phyloP scores from a whole-genome alignment of 2,113 vertebrate species.

The Calidris pugnax region DNA sequence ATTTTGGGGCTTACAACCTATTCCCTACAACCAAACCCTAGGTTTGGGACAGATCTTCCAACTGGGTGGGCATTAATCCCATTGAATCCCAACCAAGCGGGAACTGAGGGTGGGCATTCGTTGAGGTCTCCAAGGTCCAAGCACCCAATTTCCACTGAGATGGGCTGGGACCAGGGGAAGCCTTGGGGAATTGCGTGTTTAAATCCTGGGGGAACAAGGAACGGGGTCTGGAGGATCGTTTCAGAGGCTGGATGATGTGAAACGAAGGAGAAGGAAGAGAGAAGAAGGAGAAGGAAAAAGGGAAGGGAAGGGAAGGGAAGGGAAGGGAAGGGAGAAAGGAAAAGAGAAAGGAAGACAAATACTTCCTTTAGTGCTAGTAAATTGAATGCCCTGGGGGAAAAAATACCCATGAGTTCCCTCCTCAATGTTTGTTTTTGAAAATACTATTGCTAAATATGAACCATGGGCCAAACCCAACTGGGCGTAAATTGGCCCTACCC shows the following conservation, averaged over 20 bases:
- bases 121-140: background rate
- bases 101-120: background rate
- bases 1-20: background rate
- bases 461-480: background rate
- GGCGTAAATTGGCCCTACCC: background rate
- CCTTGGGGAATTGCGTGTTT: background rate
- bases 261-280: too few relatives aligned
- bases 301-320: too few relatives aligned
- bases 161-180: background rate
- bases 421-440: background rate
- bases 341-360: background rate
- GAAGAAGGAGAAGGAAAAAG: background rate
- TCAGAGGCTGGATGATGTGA: background rate
- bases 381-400: background rate
- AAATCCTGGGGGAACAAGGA: background rate
- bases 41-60: background rate
- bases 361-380: background rate
- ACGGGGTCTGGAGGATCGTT: too few relatives aligned
- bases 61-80: accelerated
- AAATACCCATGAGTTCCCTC: background rate
- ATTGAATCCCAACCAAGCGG: accelerated
- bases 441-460: background rate
- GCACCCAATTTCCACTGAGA: background rate
- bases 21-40: background rate
- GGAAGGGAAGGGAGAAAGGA: too few relatives aligned